Evolutionary conservation across 1,140 invertebrate genomes (phyloP).

Genomic region (Heliothis subflexa): DNA sequence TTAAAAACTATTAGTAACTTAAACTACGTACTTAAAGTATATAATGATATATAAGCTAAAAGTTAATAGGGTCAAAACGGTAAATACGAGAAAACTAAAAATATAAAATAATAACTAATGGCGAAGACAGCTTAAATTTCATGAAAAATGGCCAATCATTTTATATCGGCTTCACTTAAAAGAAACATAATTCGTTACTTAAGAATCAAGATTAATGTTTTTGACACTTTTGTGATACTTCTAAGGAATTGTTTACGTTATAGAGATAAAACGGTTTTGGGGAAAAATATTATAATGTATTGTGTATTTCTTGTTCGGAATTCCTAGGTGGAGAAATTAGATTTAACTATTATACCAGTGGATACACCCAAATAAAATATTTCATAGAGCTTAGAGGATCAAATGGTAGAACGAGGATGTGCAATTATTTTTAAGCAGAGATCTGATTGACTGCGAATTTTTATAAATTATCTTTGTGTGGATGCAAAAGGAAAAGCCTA

Average conservation of each 20-base stretch:
- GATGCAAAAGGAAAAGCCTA: too few relatives aligned
- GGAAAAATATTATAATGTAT: not conserved
- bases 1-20: slow-evolving; percentile 39
- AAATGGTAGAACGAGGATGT: too few relatives aligned
- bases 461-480: too few relatives aligned
- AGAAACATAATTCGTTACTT: slow-evolving; percentile 33
- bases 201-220: slow-evolving; percentile 31
- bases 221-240: slow-evolving; percentile 26
- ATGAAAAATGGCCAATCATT: slow-evolving; percentile 22
- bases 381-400: too few relatives aligned
- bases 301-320: too few relatives aligned
- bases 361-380: too few relatives aligned
- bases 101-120: slow-evolving; percentile 42
- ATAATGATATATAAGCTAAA: slow-evolving; percentile 36
- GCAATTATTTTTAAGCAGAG: too few relatives aligned
- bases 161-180: slow-evolving; percentile 28
- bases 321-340: too few relatives aligned
- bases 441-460: too few relatives aligned
- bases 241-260: slow-evolving; percentile 25
- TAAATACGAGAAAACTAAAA: slow-evolving; percentile 23
- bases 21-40: slow-evolving; percentile 10
- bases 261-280: slow-evolving; percentile 1
- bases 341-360: too few relatives aligned
- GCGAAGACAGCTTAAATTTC: slow-evolving; percentile 30
- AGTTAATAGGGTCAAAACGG: slow-evolving; percentile 39